Conservation (phyloP, 2,888 invertebrate genomes). For the Xanthia togata region DNA sequence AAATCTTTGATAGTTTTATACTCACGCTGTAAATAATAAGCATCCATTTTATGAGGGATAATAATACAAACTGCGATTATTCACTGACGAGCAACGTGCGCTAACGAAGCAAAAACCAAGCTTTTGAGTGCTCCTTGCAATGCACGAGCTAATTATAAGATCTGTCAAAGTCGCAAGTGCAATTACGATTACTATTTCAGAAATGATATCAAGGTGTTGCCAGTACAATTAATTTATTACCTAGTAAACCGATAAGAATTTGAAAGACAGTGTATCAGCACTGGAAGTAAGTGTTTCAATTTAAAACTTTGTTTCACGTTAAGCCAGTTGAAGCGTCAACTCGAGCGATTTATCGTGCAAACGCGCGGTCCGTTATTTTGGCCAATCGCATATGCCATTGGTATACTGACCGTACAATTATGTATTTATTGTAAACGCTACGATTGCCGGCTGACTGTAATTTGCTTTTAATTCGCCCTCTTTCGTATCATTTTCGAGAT, state of each 20-base stretch:
- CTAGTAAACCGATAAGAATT: conserved; percentile 36
- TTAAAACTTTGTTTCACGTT: conserved; percentile 51
- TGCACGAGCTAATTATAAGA: conserved; percentile 53
- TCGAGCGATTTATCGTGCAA: conserved; percentile 77
- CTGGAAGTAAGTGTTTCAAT: conserved; percentile 26
- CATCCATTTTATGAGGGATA: conserved; percentile 63
- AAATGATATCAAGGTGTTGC: conserved; percentile 44
- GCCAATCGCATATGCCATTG: conserved; percentile 87
- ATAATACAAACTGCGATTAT: conserved; percentile 63
- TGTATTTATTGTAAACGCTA: conserved; percentile 91
- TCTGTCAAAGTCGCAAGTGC: conserved; percentile 50
- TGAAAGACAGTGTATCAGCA: conserved; percentile 37
- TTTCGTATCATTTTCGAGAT: conserved; percentile 89
- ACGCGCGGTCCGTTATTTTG: conserved; percentile 83
- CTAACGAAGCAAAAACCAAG: conserved; percentile 62
- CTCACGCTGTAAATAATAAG: conserved; percentile 62
- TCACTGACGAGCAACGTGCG: conserved; percentile 30
- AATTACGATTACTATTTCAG: conserved; percentile 45
- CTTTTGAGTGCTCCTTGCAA: conserved; percentile 43
- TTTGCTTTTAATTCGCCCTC: conserved; percentile 90
- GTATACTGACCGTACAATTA: conserved; percentile 89
- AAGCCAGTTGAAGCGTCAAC: conserved; percentile 67
- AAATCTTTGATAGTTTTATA: conserved; percentile 67
- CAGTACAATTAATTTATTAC: conserved; percentile 31
- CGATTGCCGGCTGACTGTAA: conserved; percentile 89